phyloP scores from a whole-genome alignment of 2,888 invertebrate species.

The Chirona hameri region DNA sequence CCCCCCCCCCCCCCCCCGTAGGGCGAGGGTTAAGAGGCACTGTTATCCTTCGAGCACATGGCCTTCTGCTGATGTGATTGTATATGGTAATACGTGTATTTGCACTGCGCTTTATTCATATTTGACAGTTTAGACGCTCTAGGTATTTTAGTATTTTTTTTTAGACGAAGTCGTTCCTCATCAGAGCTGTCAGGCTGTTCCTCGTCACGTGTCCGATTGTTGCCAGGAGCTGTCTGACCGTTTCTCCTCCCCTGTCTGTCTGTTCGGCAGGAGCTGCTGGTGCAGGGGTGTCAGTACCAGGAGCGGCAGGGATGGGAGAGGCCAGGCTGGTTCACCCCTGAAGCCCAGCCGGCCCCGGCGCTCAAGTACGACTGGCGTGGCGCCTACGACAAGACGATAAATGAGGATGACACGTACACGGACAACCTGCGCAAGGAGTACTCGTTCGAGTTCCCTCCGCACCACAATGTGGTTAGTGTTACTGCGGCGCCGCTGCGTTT shows the following conservation, averaged over 20 bases:
- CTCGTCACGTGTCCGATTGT: too few species aligned
- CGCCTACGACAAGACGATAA: conserved; percentile 64
- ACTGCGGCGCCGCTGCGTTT: not conserved
- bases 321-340: conserved; percentile 67
- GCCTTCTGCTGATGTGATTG: too few species aligned
- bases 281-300: conserved; percentile 81
- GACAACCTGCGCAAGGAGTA: conserved; percentile 68
- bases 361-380: conserved; percentile 83
- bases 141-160: too few species aligned
- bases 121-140: too few species aligned
- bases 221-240: too few species aligned
- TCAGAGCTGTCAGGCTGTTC: too few species aligned
- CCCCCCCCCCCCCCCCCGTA: too few species aligned
- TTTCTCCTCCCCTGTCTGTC: not conserved
- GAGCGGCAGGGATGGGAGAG: conserved; percentile 83
- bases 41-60: too few species aligned
- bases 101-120: too few species aligned
- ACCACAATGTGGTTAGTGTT: conserved; percentile 66
- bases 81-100: too few species aligned
- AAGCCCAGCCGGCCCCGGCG: conserved; percentile 45
- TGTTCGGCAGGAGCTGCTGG: conserved; percentile 58
- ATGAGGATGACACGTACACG: conserved; percentile 63
- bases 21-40: too few species aligned
- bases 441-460: conserved; percentile 74
- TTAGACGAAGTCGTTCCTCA: too few species aligned